phyloP scores from a whole-genome alignment of 2,113 vertebrate species.

The Channa maculata region DNA sequence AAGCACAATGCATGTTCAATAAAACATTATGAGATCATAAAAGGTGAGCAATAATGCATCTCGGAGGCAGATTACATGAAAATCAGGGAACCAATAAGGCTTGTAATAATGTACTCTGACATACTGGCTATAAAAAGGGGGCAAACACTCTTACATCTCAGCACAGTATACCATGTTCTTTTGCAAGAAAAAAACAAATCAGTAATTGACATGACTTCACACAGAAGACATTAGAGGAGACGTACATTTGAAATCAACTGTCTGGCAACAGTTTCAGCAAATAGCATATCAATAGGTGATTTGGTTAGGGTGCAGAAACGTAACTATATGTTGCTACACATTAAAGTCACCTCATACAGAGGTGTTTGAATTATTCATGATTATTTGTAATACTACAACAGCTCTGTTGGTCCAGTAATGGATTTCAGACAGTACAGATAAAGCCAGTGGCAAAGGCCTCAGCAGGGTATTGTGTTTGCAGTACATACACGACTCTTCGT shows the following conservation, averaged over 20 bases:
- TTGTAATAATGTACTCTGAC: slow-evolving; percentile 84
- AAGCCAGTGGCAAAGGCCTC: slow-evolving; percentile 19
- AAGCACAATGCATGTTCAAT: slow-evolving; percentile 85
- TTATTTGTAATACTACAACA: slow-evolving; percentile 24
- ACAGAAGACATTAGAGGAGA: slow-evolving; percentile 10
- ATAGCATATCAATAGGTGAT: background rate
- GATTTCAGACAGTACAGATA: slow-evolving; percentile 23
- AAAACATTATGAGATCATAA: slow-evolving; percentile 88
- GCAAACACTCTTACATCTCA: slow-evolving; percentile 57
- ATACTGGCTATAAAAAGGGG: slow-evolving; percentile 72
- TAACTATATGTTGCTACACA: slow-evolving; percentile 1
- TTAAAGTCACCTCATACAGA: background rate
- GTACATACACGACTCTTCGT: slow-evolving; percentile 6
- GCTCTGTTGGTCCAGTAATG: slow-evolving; percentile 13
- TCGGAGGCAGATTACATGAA: slow-evolving; percentile 84
- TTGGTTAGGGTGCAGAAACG: background rate
- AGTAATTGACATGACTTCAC: slow-evolving; percentile 3
- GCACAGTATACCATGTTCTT: slow-evolving; percentile 32
- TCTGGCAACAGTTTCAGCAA: background rate
- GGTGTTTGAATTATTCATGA: slow-evolving; percentile 25
- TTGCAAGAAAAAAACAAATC: slow-evolving; percentile 34
- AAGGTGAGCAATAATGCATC: slow-evolving; percentile 83
- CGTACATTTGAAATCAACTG: background rate
- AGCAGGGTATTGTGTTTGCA: slow-evolving; percentile 20
- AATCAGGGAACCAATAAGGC: slow-evolving; percentile 87